Evolutionary conservation across 1,140 invertebrate genomes (phyloP).

Genomic region (Drosophila takahashii): DNA sequence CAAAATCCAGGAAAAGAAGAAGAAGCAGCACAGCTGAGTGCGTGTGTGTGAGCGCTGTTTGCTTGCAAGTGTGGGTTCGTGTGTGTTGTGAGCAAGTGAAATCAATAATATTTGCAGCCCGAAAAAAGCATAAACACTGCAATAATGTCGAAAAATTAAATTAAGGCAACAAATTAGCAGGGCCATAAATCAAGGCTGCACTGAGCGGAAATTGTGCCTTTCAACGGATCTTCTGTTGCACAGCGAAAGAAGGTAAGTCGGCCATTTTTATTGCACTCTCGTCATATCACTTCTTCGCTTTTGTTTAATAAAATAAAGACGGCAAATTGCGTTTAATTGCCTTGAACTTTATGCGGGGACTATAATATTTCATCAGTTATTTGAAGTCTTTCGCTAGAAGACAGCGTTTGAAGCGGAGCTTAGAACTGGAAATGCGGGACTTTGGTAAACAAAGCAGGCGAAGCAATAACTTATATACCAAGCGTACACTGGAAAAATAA

Average conservation of each 20-base stretch:
- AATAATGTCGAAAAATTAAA: slow-evolving; percentile 57
- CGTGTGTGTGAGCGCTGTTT: slow-evolving; percentile 24
- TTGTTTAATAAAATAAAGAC: slow-evolving; percentile 16
- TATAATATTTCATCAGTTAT: slow-evolving; percentile 22
- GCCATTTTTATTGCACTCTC: slow-evolving; percentile 71
- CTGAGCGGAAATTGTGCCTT: slow-evolving; percentile 37
- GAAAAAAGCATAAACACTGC: slow-evolving; percentile 53
- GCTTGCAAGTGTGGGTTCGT: slow-evolving; percentile 20
- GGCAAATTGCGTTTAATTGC: slow-evolving; percentile 50
- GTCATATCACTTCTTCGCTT: slow-evolving; percentile 13
- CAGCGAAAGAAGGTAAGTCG: slow-evolving; percentile 67
- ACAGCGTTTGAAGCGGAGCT: slow-evolving; percentile 28
- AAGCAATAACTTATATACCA: slow-evolving; percentile 23
- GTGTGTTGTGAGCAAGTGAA: slow-evolving; percentile 49
- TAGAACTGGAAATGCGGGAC: slow-evolving; percentile 52
- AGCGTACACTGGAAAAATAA: background rate
- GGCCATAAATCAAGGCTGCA: slow-evolving; percentile 15
- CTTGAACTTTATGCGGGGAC: slow-evolving; percentile 53
- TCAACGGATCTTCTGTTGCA: slow-evolving; percentile 38
- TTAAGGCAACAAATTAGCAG: slow-evolving; percentile 47
- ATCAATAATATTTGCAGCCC: slow-evolving; percentile 62
- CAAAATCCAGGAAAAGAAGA: slow-evolving; percentile 41
- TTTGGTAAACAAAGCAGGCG: slow-evolving; percentile 35
- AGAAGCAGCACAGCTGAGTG: slow-evolving; percentile 69
- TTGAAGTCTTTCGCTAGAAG: slow-evolving; percentile 38